These are phyloP conservation scores for Megaceryle alcyon DNA, from an alignment of 2,797 vertebrate species.

Conservation along the genomic window DNA sequence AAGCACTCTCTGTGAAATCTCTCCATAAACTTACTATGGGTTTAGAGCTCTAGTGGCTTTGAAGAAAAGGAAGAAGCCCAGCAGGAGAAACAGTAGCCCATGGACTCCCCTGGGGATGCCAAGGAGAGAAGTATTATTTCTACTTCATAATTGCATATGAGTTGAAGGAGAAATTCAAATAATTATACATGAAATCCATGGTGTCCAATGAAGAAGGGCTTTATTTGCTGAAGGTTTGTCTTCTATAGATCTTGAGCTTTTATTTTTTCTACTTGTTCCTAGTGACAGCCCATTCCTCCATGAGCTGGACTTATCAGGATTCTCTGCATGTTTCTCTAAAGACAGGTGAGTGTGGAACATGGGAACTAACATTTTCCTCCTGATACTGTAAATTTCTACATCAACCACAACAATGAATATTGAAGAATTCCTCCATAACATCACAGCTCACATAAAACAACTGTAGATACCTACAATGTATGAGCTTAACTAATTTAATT, in stretches of 20 bases:
- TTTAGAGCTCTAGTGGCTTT: neutral
- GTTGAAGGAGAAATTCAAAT: neutral
- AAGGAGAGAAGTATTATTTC: neutral
- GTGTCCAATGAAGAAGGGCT: neutral
- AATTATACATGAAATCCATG: neutral
- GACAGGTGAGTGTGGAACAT: neutral
- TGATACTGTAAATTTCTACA: conserved; percentile 32
- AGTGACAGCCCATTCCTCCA: neutral
- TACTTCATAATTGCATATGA: neutral
- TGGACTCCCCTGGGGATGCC: neutral
- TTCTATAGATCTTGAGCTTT: neutral
- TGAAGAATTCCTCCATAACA: neutral
- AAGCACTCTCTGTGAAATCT: neutral
- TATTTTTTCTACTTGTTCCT: neutral
- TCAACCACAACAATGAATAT: neutral
- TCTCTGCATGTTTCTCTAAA: neutral
- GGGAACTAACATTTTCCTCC: neutral
- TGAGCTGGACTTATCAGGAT: neutral
- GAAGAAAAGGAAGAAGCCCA: neutral
- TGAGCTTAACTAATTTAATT: neutral
- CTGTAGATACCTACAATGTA: neutral
- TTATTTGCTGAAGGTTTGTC: neutral
- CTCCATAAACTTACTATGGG: neutral
- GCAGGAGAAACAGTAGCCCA: neutral
- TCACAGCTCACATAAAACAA: neutral